These are phyloP conservation scores for Reticulitermes speratus DNA, from an alignment of 1,140 invertebrate species.

Conservation along the genomic window DNA sequence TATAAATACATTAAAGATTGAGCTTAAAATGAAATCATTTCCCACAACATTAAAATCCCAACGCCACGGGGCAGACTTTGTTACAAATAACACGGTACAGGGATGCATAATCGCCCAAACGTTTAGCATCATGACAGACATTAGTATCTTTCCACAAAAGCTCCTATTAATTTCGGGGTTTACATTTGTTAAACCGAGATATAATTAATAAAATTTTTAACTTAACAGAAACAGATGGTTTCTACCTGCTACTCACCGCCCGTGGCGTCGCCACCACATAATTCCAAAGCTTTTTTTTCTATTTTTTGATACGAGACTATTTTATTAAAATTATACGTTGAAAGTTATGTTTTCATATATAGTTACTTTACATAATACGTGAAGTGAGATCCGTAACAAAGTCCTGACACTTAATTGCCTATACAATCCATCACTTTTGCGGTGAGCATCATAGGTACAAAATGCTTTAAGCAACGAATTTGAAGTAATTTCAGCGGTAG, in stretches of 20 bases:
- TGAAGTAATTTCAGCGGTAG: too few species aligned
- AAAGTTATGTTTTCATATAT: neutral
- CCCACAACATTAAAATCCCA: neutral
- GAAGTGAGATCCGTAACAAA: neutral
- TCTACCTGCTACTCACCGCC: neutral
- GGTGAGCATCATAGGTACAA: too few species aligned
- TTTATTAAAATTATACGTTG: neutral
- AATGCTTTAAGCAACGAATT: too few species aligned
- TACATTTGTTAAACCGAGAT: slow-evolving; percentile 14
- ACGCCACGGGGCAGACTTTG: neutral
- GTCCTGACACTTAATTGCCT: neutral
- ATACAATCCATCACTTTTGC: neutral
- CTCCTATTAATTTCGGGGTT: neutral
- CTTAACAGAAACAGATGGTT: neutral
- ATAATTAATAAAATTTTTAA: slow-evolving; percentile 10
- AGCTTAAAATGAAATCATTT: neutral
- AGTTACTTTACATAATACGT: neutral
- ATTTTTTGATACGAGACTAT: neutral
- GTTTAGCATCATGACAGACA: neutral
- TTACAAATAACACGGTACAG: neutral
- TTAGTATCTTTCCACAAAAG: neutral
- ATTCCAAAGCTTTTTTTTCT: neutral
- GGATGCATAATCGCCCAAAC: neutral
- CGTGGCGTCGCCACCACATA: neutral
- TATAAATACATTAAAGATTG: slow-evolving; percentile 18